Conservation (phyloP, 2,888 invertebrate genomes). For the Prosopocoilus inquinatus region DNA sequence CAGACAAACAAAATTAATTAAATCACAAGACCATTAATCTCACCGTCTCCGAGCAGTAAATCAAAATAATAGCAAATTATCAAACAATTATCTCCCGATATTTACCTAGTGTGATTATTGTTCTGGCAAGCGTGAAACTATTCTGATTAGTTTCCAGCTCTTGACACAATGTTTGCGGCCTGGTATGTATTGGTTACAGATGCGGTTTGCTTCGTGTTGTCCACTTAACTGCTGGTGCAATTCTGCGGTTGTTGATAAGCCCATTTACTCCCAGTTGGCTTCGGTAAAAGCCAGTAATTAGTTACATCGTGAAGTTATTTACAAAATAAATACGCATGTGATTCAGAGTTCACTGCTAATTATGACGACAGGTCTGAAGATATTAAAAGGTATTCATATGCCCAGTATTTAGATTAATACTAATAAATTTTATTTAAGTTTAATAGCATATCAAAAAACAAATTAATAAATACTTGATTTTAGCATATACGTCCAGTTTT, state of each 20-base stretch:
- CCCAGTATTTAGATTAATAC: too few relatives aligned
- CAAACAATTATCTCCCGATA: slow-evolving; percentile 21
- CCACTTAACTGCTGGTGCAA: slow-evolving; percentile 14
- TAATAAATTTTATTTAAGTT: too few relatives aligned
- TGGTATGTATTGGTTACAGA: slow-evolving; percentile 18
- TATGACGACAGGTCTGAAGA: too few relatives aligned
- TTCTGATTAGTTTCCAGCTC: slow-evolving; percentile 16
- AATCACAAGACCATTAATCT: slow-evolving; percentile 14
- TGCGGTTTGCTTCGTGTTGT: slow-evolving; percentile 21
- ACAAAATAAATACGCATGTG: slow-evolving; percentile 3
- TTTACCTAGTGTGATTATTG: slow-evolving; percentile 11
- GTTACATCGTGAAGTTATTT: slow-evolving; percentile 3
- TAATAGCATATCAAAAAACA: too few relatives aligned
- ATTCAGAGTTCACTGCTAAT: too few relatives aligned
- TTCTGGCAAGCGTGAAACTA: slow-evolving; percentile 6
- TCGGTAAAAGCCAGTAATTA: slow-evolving; percentile 18
- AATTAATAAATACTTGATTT: too few relatives aligned
- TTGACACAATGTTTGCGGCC: slow-evolving; percentile 17
- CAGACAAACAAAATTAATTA: slow-evolving; percentile 13
- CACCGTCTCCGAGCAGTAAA: slow-evolving; percentile 12
- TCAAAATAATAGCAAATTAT: slow-evolving; percentile 17
- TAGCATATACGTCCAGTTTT: too few relatives aligned
- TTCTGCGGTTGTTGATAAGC: slow-evolving; percentile 13
- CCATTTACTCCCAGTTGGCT: slow-evolving; percentile 17
- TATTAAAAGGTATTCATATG: too few relatives aligned